Conservation (phyloP, 2,797 vertebrate genomes). For the Rhabdophis nuchalis region DNA sequence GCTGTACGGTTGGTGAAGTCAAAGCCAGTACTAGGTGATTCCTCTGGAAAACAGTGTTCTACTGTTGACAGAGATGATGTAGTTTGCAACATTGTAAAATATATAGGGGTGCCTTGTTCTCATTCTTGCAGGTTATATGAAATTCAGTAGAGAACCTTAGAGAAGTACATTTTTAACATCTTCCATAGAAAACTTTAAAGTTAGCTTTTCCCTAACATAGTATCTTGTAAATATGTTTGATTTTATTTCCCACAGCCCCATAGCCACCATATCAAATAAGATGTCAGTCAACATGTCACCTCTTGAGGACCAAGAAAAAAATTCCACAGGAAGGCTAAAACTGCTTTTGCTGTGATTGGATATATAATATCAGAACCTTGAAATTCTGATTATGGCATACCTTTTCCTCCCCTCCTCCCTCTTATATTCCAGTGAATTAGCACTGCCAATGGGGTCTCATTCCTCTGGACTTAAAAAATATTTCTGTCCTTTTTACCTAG, state of each 20-base stretch:
- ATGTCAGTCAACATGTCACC: background rate
- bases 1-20: background rate
- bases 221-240: background rate
- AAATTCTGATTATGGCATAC: background rate
- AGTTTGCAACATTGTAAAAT: background rate
- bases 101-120: background rate
- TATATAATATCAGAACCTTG: background rate
- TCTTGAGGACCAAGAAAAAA: background rate
- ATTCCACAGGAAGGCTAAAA: background rate
- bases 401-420: background rate
- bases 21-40: background rate
- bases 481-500: background rate
- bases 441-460: background rate
- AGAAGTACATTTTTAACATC: background rate
- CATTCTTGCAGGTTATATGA: background rate
- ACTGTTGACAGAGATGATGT: background rate
- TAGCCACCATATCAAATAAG: background rate
- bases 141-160: background rate
- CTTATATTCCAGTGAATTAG: background rate
- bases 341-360: background rate
- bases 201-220: background rate
- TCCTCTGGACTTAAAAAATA: background rate
- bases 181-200: background rate
- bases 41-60: background rate
- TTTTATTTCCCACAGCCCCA: background rate